phyloP scores from a whole-genome alignment of 2,888 invertebrate genomes.

The Sesia bembeciformis region DNA sequence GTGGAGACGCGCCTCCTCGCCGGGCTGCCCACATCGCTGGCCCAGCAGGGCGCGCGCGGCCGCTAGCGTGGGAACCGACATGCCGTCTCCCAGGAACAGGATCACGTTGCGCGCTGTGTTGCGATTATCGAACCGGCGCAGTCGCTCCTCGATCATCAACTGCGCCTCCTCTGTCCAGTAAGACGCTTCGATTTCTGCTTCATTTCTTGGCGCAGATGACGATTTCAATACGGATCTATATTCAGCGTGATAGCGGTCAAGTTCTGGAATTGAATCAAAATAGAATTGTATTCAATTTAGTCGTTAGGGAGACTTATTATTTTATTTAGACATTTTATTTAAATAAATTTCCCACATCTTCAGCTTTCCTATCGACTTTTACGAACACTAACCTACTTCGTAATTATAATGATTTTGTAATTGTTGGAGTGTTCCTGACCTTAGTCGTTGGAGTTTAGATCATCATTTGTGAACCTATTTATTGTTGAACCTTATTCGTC shows the following conservation, averaged over 20 bases:
- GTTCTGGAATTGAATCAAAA: too few relatives aligned
- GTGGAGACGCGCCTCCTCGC: slow-evolving; percentile 72
- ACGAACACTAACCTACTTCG: too few relatives aligned
- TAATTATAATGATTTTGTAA: too few relatives aligned
- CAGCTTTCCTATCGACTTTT: too few relatives aligned
- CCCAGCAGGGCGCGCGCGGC: slow-evolving; percentile 75
- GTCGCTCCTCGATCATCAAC: slow-evolving; percentile 29
- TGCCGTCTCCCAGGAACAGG: slow-evolving; percentile 82
- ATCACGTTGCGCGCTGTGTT: slow-evolving; percentile 73
- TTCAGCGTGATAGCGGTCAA: slow-evolving; percentile 7
- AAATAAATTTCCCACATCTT: too few relatives aligned
- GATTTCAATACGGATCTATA: background rate
- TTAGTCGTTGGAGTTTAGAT: too few relatives aligned
- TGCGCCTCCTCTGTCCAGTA: slow-evolving; percentile 19
- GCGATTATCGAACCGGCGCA: slow-evolving; percentile 22
- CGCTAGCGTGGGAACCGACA: slow-evolving; percentile 80
- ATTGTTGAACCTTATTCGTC: too few relatives aligned
- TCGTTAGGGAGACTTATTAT: background rate
- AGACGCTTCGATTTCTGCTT: background rate
- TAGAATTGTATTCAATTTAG: background rate
- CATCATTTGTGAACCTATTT: too few relatives aligned
- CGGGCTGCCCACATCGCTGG: slow-evolving; percentile 57
- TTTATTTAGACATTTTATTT: background rate
- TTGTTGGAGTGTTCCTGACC: too few relatives aligned
- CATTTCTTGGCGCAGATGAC: background rate